Evolutionary conservation across 2,888 invertebrate genomes (phyloP).

Genomic region (Euplexia lucipara): DNA sequence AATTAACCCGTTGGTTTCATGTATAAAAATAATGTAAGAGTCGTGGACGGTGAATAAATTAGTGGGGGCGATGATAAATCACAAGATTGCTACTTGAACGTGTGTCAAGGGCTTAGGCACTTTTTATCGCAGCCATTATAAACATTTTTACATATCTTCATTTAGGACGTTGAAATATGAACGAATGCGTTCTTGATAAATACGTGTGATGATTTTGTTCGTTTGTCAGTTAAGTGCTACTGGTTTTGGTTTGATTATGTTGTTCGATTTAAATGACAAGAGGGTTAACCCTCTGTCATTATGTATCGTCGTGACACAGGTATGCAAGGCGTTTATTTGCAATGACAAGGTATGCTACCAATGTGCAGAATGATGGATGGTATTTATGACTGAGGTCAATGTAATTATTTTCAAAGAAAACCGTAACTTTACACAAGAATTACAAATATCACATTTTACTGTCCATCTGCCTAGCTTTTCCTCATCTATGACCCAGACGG

Average conservation of each 20-base stretch:
- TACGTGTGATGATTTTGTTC: conserved; percentile 54
- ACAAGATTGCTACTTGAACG: conserved; percentile 61
- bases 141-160: conserved; percentile 56
- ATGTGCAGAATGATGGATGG: conserved; percentile 16
- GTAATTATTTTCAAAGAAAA: background rate
- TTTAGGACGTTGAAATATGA: conserved; percentile 57
- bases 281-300: conserved; percentile 26
- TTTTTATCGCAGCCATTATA: conserved; percentile 50
- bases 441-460: too few relatives aligned
- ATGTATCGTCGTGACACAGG: conserved; percentile 29
- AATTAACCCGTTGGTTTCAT: conserved; percentile 74
- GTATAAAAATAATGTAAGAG: conserved; percentile 71
- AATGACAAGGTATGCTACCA: conserved; percentile 9
- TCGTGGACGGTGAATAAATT: conserved; percentile 68
- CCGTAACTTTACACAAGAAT: background rate
- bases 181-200: conserved; percentile 53
- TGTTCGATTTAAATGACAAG: conserved; percentile 44
- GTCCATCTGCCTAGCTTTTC: too few relatives aligned
- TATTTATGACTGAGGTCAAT: background rate
- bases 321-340: conserved; percentile 36
- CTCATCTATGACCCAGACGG: too few relatives aligned
- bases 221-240: conserved; percentile 51
- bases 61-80: conserved; percentile 68
- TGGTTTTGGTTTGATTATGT: conserved; percentile 48
- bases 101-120: conserved; percentile 56